Percentiles rank a stretch among this genome's conserved stretches.
Conservation (phyloP, 2,113 vertebrate species). For the Hemiscyllium ocellatum region DNA sequence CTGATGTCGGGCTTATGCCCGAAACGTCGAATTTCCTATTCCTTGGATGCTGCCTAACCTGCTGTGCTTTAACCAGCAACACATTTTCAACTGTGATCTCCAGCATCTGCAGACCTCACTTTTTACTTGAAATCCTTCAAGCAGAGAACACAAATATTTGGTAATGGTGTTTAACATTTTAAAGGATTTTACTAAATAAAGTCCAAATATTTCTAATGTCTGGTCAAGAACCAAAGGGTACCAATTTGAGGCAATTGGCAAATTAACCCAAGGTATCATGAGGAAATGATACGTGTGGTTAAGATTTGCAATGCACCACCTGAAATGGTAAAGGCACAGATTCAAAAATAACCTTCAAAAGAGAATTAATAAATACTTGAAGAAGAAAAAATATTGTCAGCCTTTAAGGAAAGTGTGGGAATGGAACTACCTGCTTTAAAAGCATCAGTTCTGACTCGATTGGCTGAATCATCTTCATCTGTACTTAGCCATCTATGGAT, state of each 20-base stretch:
- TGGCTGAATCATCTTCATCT: not conserved
- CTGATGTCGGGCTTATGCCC: too few species aligned
- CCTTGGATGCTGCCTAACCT: too few species aligned
- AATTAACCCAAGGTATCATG: not conserved
- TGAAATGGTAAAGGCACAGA: not conserved
- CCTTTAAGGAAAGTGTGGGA: not conserved
- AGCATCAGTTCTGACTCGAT: not conserved
- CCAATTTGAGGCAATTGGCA: not conserved
- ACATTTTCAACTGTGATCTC: too few species aligned
- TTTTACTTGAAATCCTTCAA: not conserved
- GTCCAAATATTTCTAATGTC: not conserved
- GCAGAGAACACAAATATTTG: not conserved
- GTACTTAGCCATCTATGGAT: not conserved
- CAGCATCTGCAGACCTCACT: too few species aligned
- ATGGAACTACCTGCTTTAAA: not conserved
- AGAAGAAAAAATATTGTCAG: not conserved
- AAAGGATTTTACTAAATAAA: not conserved
- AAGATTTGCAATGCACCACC: not conserved
- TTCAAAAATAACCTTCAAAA: not conserved
- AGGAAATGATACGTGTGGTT: not conserved
- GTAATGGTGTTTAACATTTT: not conserved
- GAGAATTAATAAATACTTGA: not conserved
- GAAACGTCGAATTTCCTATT: too few species aligned
- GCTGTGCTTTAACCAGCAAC: too few species aligned
- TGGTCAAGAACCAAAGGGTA: not conserved